These are phyloP conservation scores for Emydura subglobosa DNA, from an alignment of 2,113 vertebrate genomes.

Conservation along the genomic window DNA sequence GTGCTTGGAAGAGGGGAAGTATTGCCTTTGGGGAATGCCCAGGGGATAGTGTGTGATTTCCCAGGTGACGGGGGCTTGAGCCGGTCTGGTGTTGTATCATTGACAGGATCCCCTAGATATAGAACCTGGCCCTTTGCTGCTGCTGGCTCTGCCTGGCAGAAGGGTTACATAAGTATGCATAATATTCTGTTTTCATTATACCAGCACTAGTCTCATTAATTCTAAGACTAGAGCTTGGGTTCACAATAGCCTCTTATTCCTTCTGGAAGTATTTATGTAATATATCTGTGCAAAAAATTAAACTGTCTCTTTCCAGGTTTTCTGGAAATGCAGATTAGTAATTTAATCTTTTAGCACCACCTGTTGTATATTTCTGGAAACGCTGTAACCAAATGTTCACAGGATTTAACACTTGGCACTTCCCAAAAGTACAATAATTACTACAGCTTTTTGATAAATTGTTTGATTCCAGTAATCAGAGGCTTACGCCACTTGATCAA, in stretches of 20 bases:
- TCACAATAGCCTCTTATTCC: constrained; percentile 54
- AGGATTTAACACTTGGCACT: constrained; percentile 2
- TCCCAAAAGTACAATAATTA: neutral
- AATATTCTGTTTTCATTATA: constrained; percentile 42
- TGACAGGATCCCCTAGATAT: too few relatives aligned
- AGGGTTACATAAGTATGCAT: neutral
- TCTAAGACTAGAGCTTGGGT: constrained; percentile 49
- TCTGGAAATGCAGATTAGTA: neutral
- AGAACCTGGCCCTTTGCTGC: too few relatives aligned
- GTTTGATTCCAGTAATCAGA: neutral
- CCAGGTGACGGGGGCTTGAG: too few relatives aligned
- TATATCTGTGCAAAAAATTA: neutral
- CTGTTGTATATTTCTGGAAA: neutral
- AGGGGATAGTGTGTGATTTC: too few relatives aligned
- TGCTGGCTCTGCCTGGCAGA: too few relatives aligned
- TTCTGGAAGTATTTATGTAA: constrained; percentile 3
- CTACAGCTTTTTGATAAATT: neutral
- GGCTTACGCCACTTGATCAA: neutral
- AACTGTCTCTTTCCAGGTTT: neutral
- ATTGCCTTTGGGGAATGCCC: too few relatives aligned
- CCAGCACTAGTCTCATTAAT: constrained; percentile 51
- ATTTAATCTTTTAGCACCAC: neutral
- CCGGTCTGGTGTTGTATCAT: too few relatives aligned
- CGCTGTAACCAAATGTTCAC: neutral
- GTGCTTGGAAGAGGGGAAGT: too few relatives aligned